A percentile compares a stretch with the other conserved stretches of the same genome.
These are phyloP conservation scores for Silvanus unidentatus DNA, from an alignment of 2,888 invertebrate genomes.

Conservation along the genomic window DNA sequence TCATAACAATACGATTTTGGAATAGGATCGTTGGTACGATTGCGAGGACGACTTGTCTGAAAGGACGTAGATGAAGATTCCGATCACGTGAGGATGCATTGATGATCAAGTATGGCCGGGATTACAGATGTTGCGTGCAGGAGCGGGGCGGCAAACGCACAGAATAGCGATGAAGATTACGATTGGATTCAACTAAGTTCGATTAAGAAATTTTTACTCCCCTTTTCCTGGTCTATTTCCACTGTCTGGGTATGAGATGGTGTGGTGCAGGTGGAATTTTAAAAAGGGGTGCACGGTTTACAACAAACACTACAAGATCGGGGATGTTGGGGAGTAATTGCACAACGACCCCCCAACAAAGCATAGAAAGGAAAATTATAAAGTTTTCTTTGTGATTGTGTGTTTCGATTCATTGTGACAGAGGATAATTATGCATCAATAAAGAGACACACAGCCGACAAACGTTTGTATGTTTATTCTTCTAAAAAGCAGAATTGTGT, in stretches of 20 bases:
- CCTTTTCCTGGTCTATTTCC: slow-evolving; percentile 16
- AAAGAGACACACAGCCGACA: no score
- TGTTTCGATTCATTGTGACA: no score
- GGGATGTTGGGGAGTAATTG: no score
- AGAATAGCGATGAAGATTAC: slow-evolving; percentile 29
- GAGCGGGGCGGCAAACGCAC: slow-evolving; percentile 15
- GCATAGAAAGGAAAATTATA: no score
- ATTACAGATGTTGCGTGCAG: slow-evolving; percentile 25
- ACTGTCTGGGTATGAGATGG: not conserved
- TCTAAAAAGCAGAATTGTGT: no score
- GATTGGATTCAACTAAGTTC: slow-evolving; percentile 23
- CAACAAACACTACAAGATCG: no score
- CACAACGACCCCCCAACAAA: no score
- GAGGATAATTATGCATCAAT: no score
- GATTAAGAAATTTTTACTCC: slow-evolving; percentile 27
- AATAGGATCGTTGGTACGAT: no score
- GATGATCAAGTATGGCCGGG: slow-evolving; percentile 26
- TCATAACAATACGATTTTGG: slow-evolving; percentile 3
- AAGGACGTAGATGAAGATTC: slow-evolving; percentile 13
- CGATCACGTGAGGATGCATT: slow-evolving; percentile 24
- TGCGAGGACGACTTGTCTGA: no score
- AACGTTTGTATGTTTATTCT: no score
- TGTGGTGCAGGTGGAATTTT: slow-evolving; percentile 11
- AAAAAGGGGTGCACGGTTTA: slow-evolving; percentile 12
- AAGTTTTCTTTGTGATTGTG: no score